Evolutionary conservation across 2,797 vertebrate species (phyloP).

Genomic region (Micromesistius poutassou): DNA sequence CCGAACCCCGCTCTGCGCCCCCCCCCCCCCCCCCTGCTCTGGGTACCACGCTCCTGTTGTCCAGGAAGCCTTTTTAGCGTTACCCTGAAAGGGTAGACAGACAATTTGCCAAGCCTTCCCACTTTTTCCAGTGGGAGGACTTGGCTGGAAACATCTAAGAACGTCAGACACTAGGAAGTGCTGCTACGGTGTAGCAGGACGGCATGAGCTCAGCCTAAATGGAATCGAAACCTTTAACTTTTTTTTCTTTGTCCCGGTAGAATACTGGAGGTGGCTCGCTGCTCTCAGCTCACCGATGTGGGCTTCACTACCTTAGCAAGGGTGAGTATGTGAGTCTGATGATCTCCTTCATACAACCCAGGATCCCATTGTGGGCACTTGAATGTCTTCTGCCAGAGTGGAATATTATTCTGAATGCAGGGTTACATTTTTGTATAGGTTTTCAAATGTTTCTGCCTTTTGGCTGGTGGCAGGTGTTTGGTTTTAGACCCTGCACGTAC

Average conservation of each 20-base stretch:
- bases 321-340: conserved; percentile 73
- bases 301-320: conserved; percentile 95
- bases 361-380: neutral
- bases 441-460: neutral
- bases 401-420: no score
- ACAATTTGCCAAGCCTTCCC: neutral
- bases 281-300: conserved; percentile 95
- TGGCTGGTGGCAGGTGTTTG: neutral
- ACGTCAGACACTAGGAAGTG: neutral
- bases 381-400: no score
- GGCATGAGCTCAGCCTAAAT: neutral
- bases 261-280: conserved; percentile 96
- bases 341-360: neutral
- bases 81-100: neutral
- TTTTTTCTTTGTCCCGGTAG: conserved; percentile 54
- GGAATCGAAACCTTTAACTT: neutral
- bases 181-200: neutral
- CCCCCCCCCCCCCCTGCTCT: neutral
- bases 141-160: no score
- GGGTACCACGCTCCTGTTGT: neutral
- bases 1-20: neutral
- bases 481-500: no score
- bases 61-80: neutral
- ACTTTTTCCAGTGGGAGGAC: no score
- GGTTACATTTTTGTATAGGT: neutral